Base-by-base conservation (phyloP, 2,888 invertebrate species). In the Spisula solida region DNA sequence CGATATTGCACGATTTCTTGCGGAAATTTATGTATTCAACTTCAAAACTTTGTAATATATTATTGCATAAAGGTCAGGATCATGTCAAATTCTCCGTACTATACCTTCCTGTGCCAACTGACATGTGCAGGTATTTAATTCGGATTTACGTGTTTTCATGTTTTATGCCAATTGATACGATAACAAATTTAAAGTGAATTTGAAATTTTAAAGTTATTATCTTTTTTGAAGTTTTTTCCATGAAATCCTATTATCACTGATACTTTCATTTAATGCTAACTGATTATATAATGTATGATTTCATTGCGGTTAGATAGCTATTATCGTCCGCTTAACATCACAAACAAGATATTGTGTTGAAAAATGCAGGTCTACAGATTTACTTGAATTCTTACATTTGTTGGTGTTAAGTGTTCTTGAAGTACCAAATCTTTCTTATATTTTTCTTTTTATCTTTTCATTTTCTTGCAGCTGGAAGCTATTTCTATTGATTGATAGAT, bases 71-170 rank as follows among this genome's bases (percentile, higher is more conserved):
- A n/a, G n/a, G n/a, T n/a, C n/a, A n/a, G n/a, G n/a, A n/a, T n/a
- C n/a, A n/a, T n/a, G n/a, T n/a, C n/a, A n/a, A n/a, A n/a, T n/a
- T n/a, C n/a, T n/a, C n/a, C n/a, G n/a, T n/a, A n/a, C n/a, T n/a
- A n/a, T n/a, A 25, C n/a, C 60, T 66, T n/a, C n/a, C 5, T 66
- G n/a, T 66, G 60, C 60, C 60, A 66, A 25, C 25, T 66, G 8
- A 66, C 60, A 66, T 66, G 60, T 66, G 60, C n/a, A n/a, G 60
- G 10, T n/a, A 66, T 66, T 66, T 66, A 66, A 66, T 66, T 66
- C 25, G n/a, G 60, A 25, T 10, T n/a, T 66, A n/a, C 12, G 2
- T 41, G 41, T 66, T 66, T 66, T 66, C 12, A 66, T 8, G 5
- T 25, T 66, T 1, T 25, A 25, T 66, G 60, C 60, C 60, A 66